Conservation (phyloP, 2,888 invertebrate genomes). For the Oligia fasciuncula region DNA sequence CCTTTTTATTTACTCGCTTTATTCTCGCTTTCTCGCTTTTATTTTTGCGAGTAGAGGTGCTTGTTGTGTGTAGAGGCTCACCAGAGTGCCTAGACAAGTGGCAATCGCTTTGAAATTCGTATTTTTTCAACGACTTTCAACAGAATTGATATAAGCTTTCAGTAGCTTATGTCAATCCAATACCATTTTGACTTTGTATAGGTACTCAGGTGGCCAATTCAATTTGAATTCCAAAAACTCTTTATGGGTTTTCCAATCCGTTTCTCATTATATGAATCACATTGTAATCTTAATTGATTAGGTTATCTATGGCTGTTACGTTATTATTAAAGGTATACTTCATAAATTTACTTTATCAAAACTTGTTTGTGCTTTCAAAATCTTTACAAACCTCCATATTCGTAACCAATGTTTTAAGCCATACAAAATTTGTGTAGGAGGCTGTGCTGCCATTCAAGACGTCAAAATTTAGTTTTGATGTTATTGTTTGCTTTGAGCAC, state of each 20-base stretch:
- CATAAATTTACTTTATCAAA: background rate
- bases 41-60: no score
- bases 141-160: background rate
- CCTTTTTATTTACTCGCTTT: background rate
- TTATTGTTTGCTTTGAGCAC: constrained; percentile 22
- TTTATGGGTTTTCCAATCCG: background rate
- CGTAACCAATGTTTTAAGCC: background rate
- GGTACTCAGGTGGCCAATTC: background rate
- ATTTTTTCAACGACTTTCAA: background rate
- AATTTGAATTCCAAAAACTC: no score
- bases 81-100: background rate
- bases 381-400: background rate
- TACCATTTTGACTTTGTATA: background rate
- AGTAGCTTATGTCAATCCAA: background rate
- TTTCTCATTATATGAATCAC: background rate
- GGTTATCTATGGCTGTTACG: background rate
- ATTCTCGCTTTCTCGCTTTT: no score
- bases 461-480: constrained; percentile 22
- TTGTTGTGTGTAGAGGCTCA: background rate
- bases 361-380: background rate
- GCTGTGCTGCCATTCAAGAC: constrained; percentile 16
- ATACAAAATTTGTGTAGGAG: constrained; percentile 9
- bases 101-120: background rate
- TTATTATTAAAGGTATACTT: background rate
- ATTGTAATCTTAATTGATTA: no score